Evolutionary conservation across 2,113 vertebrate genomes (phyloP), one percentile per base, ranked within the genome.

Genomic region (Theristicus caerulescens): DNA sequence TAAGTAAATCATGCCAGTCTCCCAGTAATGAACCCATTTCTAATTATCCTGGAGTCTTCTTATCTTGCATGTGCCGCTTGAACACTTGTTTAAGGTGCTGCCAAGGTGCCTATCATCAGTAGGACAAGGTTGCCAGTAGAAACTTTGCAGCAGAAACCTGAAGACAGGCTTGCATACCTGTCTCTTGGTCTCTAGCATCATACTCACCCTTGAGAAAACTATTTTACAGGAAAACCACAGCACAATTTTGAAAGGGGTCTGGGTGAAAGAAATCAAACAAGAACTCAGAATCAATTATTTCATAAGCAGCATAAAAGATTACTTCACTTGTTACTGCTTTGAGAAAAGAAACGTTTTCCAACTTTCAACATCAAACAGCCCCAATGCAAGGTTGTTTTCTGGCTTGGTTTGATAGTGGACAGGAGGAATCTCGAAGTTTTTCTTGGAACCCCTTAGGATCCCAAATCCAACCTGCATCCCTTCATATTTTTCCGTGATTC

Each of bases 1-100:
- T 90, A 96, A 73, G 52, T 61, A 91, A 92, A 89, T 82, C 52
- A 81, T 22, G 29, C 31, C 7, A 7, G n/a, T 47, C 38, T 88
- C n/a, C 51, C 38, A 44, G 27, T 34, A 93, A 89, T 16, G 11
- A 85, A 21, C 38, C 29, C 20, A 55, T 47, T 88, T 90, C 46
- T 72, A 91, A 95, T 91, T 96, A 93, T 49, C 46, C 47, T 72
- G 77, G 86, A 91, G 86, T 58, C 67, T 55, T 72, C 66, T 94
- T 88, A 80, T 83, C 81, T 81, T 62, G 69, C 17, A 22, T 44
- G 20, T 49, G 36, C 91, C 5, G 3, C 71, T 92, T 82, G 25
- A 86, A 81, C 47, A 34, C 46, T 87, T 52, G 10, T 79, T 82
- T 73, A 94, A 72, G 78, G 67, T 25, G 29, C 67, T 95, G 90